Conservation (phyloP, 2,113 vertebrate genomes). For the Apodemus sylvaticus region DNA sequence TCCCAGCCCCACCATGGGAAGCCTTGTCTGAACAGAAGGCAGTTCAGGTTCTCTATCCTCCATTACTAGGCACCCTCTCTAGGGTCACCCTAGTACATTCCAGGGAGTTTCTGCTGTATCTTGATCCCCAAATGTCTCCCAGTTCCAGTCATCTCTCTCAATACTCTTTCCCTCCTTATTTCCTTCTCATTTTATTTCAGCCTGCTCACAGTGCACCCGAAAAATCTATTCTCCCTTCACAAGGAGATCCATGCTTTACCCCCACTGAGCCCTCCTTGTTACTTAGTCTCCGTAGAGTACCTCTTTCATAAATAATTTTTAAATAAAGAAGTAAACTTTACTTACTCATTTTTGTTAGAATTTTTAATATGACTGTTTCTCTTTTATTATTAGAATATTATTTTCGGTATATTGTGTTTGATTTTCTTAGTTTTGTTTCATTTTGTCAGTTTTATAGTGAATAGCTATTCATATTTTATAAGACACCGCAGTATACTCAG, state of each 20-base stretch:
- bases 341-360: neutral
- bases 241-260: neutral
- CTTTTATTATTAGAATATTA: neutral
- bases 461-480: neutral
- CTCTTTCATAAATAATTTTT: conserved; percentile 2
- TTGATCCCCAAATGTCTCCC: neutral
- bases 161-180: neutral
- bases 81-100: neutral
- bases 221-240: neutral
- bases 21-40: neutral
- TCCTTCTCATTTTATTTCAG: neutral
- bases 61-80: neutral
- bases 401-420: neutral
- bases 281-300: neutral
- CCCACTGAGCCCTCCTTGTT: neutral
- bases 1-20: neutral
- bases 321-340: neutral
- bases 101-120: neutral
- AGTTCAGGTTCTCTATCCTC: neutral
- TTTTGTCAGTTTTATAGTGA: conserved; percentile 21
- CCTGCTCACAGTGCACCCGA: neutral
- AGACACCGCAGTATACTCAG: neutral
- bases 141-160: neutral
- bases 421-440: conserved; percentile 18
- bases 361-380: neutral